These are phyloP conservation scores for Drosophila helvetica DNA, from an alignment of 2,888 invertebrate genomes.

Conservation along the genomic window DNA sequence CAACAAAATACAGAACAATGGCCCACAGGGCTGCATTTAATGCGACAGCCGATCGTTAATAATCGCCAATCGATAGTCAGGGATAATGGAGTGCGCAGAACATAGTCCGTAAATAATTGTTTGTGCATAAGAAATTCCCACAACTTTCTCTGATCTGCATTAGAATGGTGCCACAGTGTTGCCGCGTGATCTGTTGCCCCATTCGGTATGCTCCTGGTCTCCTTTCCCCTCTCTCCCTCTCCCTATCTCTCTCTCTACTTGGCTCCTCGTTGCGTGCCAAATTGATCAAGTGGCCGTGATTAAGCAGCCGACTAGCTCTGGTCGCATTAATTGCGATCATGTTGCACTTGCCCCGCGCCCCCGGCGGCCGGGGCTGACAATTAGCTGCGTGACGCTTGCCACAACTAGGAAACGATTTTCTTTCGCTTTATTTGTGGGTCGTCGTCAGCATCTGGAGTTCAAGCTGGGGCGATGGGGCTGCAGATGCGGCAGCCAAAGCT, in stretches of 20 bases:
- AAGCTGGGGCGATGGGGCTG: conserved; percentile 2
- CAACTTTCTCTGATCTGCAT: not conserved
- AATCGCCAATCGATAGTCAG: not conserved
- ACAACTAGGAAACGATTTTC: conserved; percentile 43
- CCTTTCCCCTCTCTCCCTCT: not conserved
- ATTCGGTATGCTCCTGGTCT: not conserved
- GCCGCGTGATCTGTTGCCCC: not conserved
- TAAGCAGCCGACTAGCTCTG: conserved; percentile 40
- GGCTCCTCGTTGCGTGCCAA: conserved; percentile 43
- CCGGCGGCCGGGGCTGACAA: conserved; percentile 44
- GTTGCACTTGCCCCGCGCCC: conserved; percentile 22
- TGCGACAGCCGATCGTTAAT: not conserved
- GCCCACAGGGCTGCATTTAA: not conserved
- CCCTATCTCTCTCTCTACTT: not conserved
- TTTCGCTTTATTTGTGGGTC: conserved; percentile 34
- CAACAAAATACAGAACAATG: not conserved
- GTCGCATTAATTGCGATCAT: conserved; percentile 58
- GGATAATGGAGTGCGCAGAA: not conserved
- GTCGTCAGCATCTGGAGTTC: conserved; percentile 36
- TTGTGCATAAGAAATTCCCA: not conserved
- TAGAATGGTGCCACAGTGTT: not conserved
- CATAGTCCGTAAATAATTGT: no score
- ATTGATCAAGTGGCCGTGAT: conserved; percentile 50
- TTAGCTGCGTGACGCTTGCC: conserved; percentile 59
- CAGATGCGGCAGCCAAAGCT: not conserved